Conservation (phyloP, 2,797 vertebrate genomes). For the Rhinoraja longicauda region DNA sequence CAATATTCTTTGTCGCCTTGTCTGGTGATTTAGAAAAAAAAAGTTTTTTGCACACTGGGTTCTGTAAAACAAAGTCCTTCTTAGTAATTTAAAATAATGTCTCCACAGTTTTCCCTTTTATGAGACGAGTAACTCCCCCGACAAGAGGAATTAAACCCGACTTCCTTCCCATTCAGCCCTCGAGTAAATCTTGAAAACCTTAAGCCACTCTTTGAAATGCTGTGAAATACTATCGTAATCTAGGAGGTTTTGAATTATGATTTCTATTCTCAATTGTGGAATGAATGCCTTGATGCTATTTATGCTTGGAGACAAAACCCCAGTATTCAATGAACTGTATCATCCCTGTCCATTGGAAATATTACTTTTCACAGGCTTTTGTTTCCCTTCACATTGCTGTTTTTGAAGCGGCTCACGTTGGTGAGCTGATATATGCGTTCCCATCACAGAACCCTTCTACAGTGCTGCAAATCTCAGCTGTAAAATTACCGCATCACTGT, state of each 20-base stretch:
- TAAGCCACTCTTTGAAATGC: slow-evolving; percentile 35
- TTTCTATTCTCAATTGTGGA: slow-evolving; percentile 13
- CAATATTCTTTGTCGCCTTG: slow-evolving; percentile 8
- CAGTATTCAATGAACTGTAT: slow-evolving; percentile 34
- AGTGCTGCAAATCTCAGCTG: background rate
- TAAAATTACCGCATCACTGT: slow-evolving; percentile 20
- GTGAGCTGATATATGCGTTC: slow-evolving; percentile 13
- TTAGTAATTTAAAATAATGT: background rate
- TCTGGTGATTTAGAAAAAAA: background rate
- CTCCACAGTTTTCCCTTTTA: background rate
- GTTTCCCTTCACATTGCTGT: slow-evolving; percentile 22
- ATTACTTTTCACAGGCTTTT: slow-evolving; percentile 36
- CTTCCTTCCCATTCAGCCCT: background rate
- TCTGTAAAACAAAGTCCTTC: background rate
- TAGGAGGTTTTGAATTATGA: slow-evolving; percentile 25
- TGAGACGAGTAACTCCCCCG: background rate
- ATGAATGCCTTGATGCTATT: slow-evolving; percentile 16
- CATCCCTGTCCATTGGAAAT: slow-evolving; percentile 14
- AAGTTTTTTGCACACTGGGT: background rate
- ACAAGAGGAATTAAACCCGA: no score
- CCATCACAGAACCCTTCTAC: background rate
- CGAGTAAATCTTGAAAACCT: slow-evolving; percentile 28
- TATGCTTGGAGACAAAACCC: slow-evolving; percentile 26
- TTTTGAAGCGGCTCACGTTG: slow-evolving; percentile 5
- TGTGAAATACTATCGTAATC: slow-evolving; percentile 29